Evolutionary conservation across 2,797 vertebrate species (phyloP).

Genomic region (Phalanger gymnotis): DNA sequence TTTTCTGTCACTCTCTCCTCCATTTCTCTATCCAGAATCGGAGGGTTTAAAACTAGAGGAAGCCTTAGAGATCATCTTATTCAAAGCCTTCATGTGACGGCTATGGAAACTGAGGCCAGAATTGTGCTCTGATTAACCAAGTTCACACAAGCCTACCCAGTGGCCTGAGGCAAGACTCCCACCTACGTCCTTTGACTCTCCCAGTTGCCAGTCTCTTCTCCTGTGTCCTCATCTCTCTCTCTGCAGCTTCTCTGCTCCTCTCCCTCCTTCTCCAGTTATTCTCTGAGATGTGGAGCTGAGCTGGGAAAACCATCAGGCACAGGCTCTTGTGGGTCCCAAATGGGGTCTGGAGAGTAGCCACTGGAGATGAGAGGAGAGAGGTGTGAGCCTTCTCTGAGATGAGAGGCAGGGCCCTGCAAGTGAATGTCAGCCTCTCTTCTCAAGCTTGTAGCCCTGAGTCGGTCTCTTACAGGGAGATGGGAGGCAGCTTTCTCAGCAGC

Average conservation of each 20-base stretch:
- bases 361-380: background rate
- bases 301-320: background rate
- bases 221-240: background rate
- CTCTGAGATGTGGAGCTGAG: background rate
- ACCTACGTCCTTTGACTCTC: background rate
- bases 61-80: background rate
- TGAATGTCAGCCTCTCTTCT: accelerated
- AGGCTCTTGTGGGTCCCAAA: background rate
- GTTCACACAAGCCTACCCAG: background rate
- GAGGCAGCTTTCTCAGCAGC: background rate
- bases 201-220: background rate
- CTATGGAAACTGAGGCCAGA: background rate
- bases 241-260: background rate
- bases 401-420: background rate
- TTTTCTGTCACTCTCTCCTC: background rate
- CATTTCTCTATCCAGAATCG: background rate
- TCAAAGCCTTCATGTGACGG: background rate
- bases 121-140: background rate
- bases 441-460: background rate
- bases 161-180: background rate
- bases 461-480: background rate
- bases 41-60: background rate
- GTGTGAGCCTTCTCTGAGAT: background rate
- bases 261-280: background rate
- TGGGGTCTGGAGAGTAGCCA: background rate